These are phyloP conservation scores for Lutjanus campechanus DNA, from an alignment of 2,797 vertebrate species.

Conservation along the genomic window DNA sequence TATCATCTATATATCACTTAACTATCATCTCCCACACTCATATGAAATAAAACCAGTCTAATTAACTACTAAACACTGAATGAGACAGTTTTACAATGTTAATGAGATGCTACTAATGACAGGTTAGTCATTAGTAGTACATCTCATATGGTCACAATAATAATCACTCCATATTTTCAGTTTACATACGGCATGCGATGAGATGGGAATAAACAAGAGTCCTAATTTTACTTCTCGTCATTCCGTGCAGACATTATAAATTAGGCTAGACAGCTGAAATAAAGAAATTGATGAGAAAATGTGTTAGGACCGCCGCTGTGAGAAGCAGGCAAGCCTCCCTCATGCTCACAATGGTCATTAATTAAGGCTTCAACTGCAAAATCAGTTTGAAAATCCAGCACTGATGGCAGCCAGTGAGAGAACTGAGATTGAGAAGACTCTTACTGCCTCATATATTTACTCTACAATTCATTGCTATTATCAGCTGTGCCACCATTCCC, in stretches of 20 bases:
- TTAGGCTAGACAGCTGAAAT: conserved; percentile 2
- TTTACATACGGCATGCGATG: background rate
- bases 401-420: conserved; percentile 15
- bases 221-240: background rate
- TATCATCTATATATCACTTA: too few species aligned
- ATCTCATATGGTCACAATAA: background rate
- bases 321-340: conserved; percentile 19
- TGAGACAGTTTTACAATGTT: background rate
- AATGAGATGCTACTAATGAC: background rate
- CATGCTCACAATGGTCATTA: conserved; percentile 19
- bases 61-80: conserved; percentile 2
- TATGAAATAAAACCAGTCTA: background rate
- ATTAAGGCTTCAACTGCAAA: conserved; percentile 26
- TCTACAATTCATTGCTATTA: conserved; percentile 12
- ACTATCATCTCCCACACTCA: background rate
- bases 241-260: background rate
- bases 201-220: background rate
- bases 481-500: background rate
- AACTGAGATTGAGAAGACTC: background rate
- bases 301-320: conserved; percentile 3
- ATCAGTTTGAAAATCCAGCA: conserved; percentile 23
- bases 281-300: conserved; percentile 6
- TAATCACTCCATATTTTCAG: background rate
- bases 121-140: too few species aligned
- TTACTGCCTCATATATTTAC: conserved; percentile 12